Evolutionary conservation across 2,797 vertebrate genomes (phyloP).

Genomic region (Lindbergichthys nudifrons): DNA sequence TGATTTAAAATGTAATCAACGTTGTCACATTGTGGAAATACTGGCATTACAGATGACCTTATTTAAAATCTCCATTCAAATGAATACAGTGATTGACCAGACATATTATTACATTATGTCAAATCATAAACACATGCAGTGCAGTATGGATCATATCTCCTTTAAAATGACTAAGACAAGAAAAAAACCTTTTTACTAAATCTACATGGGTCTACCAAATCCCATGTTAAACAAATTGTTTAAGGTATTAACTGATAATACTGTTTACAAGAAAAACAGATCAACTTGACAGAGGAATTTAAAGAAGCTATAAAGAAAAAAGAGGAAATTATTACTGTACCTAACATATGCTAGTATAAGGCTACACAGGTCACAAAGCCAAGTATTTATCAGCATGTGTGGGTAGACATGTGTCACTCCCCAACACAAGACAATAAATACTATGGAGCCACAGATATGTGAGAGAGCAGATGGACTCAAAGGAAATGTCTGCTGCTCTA

Average conservation of each 20-base stretch:
- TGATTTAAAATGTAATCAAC: not conserved
- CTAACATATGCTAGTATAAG: conserved; percentile 16
- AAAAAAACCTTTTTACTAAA: not conserved
- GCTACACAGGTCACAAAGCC: not conserved
- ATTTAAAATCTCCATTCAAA: conserved; percentile 24
- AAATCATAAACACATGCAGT: conserved; percentile 17
- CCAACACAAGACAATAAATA: conserved; percentile 47
- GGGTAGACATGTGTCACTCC: conserved; percentile 17
- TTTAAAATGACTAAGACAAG: not conserved
- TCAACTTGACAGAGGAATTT: not conserved
- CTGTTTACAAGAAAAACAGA: not conserved
- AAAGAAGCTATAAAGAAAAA: not conserved
- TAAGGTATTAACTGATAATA: not conserved
- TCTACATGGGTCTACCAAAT: conserved; percentile 17
- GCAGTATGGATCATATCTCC: not conserved
- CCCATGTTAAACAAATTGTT: conserved; percentile 6
- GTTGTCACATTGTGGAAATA: not conserved
- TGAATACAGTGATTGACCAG: not conserved
- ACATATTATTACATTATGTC: not conserved
- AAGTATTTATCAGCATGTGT: conserved; percentile 20
- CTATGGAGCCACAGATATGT: conserved; percentile 52
- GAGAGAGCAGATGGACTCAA: conserved; percentile 62
- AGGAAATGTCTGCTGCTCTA: conserved; percentile 63
- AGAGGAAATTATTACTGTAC: not conserved
- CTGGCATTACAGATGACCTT: conserved; percentile 30